Evolutionary conservation across 2,888 invertebrate species (phyloP).

Genomic region (Nemurella pictetii): DNA sequence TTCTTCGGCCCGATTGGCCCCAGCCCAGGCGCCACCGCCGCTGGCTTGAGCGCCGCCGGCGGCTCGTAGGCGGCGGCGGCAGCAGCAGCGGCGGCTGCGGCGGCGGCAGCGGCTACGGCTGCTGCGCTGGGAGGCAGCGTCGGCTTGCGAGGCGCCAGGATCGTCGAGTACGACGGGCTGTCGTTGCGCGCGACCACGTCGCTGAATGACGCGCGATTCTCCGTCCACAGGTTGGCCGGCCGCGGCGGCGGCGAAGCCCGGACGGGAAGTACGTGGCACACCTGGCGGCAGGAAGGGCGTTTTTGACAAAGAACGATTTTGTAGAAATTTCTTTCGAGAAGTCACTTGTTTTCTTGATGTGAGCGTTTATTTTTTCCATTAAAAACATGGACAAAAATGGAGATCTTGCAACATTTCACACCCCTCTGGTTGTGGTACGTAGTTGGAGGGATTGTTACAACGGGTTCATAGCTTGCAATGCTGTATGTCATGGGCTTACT

Average conservation of each 20-base stretch:
- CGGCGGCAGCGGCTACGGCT: slow-evolving; percentile 24
- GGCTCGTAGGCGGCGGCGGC: slow-evolving; percentile 7
- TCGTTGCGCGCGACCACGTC: slow-evolving; percentile 63
- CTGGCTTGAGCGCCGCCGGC: neutral
- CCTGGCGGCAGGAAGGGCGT: too few relatives aligned
- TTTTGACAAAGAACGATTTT: too few relatives aligned
- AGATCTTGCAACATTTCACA: too few relatives aligned
- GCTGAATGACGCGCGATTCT: slow-evolving; percentile 61
- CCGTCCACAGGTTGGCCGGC: slow-evolving; percentile 56
- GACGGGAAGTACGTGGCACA: slow-evolving; percentile 36
- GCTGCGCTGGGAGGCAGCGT: slow-evolving; percentile 31
- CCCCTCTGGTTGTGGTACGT: too few relatives aligned
- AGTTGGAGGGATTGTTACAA: too few relatives aligned
- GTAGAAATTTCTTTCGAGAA: too few relatives aligned
- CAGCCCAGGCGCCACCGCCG: slow-evolving; percentile 3
- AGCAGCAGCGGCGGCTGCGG: slow-evolving; percentile 28
- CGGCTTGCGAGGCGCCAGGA: slow-evolving; percentile 45
- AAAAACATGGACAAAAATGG: too few relatives aligned
- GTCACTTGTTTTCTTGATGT: too few relatives aligned
- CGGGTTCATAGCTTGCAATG: too few relatives aligned
- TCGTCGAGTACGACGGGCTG: slow-evolving; percentile 47
- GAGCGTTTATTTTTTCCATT: too few relatives aligned
- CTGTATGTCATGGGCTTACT: too few relatives aligned
- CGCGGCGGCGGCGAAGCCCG: slow-evolving; percentile 49
- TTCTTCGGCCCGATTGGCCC: slow-evolving; percentile 55